These are phyloP conservation scores for Suillia variegata DNA, from an alignment of 2,888 invertebrate genomes.

Conservation along the genomic window DNA sequence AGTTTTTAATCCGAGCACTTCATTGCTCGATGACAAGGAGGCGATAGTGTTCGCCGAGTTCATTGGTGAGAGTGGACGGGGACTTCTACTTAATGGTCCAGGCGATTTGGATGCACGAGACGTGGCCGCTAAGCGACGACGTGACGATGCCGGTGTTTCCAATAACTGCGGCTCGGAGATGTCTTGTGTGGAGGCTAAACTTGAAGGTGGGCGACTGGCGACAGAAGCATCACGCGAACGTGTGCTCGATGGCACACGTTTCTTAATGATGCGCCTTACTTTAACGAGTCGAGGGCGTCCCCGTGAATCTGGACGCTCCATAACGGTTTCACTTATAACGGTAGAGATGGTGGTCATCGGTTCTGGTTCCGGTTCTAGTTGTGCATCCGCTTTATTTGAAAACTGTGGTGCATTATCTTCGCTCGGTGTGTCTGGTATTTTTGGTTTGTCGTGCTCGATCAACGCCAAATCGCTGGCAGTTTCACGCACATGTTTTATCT, in stretches of 20 bases:
- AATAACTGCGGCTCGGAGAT: not conserved
- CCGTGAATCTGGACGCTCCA: conserved; percentile 54
- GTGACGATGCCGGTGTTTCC: not conserved
- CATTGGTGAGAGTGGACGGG: no score
- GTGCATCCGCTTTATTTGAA: conserved; percentile 35
- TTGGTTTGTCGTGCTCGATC: conserved; percentile 17
- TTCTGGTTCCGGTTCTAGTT: not conserved
- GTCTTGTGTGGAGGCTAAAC: conserved; percentile 23
- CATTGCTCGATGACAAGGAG: conserved; percentile 64
- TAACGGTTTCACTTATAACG: conserved; percentile 47
- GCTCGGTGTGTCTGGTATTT: conserved; percentile 37
- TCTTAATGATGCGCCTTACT: conserved; percentile 53
- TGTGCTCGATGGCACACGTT: conserved; percentile 54
- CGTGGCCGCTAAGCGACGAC: conserved; percentile 30
- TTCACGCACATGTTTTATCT: conserved; percentile 52
- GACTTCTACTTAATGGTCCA: conserved; percentile 28
- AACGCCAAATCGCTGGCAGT: conserved; percentile 47
- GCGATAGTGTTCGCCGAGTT: not conserved
- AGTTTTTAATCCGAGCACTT: conserved; percentile 53
- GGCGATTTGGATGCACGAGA: conserved; percentile 38
- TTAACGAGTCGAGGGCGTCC: conserved; percentile 55
- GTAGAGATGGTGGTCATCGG: conserved; percentile 32
- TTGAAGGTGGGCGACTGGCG: conserved; percentile 39
- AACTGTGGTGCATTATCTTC: conserved; percentile 28
- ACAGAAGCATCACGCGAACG: conserved; percentile 55